Conservation (phyloP, 2,113 vertebrate species). For the Caranx ignobilis region DNA sequence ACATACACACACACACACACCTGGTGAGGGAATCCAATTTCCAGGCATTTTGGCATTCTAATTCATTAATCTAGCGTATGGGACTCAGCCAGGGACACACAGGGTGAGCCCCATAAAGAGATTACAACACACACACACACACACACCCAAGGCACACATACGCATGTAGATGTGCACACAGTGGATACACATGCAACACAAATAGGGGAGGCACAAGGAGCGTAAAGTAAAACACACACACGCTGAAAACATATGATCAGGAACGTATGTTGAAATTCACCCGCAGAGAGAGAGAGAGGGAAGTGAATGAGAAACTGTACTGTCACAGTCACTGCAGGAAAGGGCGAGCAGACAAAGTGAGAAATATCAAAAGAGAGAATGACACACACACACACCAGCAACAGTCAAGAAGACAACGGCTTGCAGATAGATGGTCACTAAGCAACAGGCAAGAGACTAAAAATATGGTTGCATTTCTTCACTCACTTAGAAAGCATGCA, state of each 20-base stretch:
- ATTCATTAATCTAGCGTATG: conserved; percentile 67
- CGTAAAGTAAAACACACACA: neutral
- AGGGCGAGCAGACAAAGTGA: conserved; percentile 27
- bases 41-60: conserved; percentile 52
- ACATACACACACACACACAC: neutral
- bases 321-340: conserved; percentile 17
- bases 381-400: conserved; percentile 32
- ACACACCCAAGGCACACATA: conserved; percentile 35
- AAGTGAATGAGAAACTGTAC: neutral
- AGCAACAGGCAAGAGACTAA: conserved; percentile 83
- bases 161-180: conserved; percentile 16
- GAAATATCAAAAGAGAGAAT: conserved; percentile 37
- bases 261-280: neutral
- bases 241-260: neutral
- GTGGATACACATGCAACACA: conserved; percentile 20
- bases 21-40: conserved; percentile 38
- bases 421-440: conserved; percentile 75
- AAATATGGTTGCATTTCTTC: conserved; percentile 74
- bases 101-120: conserved; percentile 61
- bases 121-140: conserved; percentile 54
- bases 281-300: neutral
- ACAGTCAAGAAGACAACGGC: conserved; percentile 75
- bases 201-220: conserved; percentile 15
- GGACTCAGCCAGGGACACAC: conserved; percentile 51
- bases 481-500: conserved; percentile 38